These are phyloP conservation scores for Exephanes ischioxanthus DNA, from an alignment of 2,888 invertebrate genomes.

Conservation along the genomic window DNA sequence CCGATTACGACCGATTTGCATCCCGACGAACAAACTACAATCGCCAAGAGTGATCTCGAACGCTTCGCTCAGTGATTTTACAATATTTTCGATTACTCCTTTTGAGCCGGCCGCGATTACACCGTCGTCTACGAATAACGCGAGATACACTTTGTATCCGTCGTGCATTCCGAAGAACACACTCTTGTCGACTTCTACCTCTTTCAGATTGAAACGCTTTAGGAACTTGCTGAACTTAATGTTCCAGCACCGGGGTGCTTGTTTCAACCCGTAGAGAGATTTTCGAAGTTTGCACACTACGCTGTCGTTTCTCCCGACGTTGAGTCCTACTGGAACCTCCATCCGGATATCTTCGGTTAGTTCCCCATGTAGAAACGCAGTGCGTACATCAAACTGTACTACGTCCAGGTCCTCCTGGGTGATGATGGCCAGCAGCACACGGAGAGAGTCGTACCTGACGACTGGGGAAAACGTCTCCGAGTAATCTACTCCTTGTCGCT, in stretches of 20 bases:
- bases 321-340: constrained; percentile 28
- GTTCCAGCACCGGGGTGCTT: too few relatives aligned
- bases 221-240: constrained; percentile 4
- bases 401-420: constrained; percentile 18
- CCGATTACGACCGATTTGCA: constrained; percentile 67
- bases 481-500: constrained; percentile 32
- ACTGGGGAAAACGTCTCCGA: constrained; percentile 39
- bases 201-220: constrained; percentile 67
- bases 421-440: not conserved
- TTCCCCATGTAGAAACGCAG: constrained; percentile 38
- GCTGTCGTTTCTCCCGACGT: not conserved
- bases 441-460: constrained; percentile 17
- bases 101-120: constrained; percentile 68
- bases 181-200: constrained; percentile 71
- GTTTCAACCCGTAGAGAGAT: too few relatives aligned
- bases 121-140: constrained; percentile 78
- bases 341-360: constrained; percentile 45
- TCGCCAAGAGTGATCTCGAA: constrained; percentile 63
- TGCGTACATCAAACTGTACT: constrained; percentile 49
- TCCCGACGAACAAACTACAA: constrained; percentile 64
- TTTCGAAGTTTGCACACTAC: constrained; percentile 59
- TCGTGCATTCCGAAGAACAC: not conserved
- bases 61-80: constrained; percentile 40
- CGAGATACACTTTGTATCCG: constrained; percentile 70
- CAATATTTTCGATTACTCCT: constrained; percentile 61